Base-by-base conservation (phyloP, 2,888 invertebrate genomes). In the Drosophila algonquin region DNA sequence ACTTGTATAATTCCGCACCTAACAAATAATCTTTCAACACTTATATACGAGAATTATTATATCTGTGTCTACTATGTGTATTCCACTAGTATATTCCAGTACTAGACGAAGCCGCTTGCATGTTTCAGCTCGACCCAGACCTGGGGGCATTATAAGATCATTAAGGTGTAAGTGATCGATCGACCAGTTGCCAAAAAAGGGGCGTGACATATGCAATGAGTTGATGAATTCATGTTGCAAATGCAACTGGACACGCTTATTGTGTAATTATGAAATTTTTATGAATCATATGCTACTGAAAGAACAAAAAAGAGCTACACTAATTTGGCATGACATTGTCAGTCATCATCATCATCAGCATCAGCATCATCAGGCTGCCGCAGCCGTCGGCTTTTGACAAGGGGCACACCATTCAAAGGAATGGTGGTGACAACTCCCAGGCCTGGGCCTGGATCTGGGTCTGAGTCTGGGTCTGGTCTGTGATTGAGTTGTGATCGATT, bases 401-500 rank as follows among this genome's bases (percentile, higher is more conserved):
- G 30, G 30, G 30, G 30, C 30, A 30, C 53, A 24, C 47, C 62
- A 50, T 12, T 14, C 4, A 18, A 40, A 35, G 52, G 53, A n/a
- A 40, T 45, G 52, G 53, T 75, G 82, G 52, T 75, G 79, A 80
- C 79, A 79, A 75, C 54, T 70, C 56, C 57, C 62, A 69, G 63
- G 65, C 21, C 58, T 35, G 35, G 35, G 14, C 2, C 35, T 40
- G 40, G 0, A 14, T 0, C 40, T 35, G 12, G 1, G 35, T 35
- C 35, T 35, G 35, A 0, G 12, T 40, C 40, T 14, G 40, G 14
- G 56, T 65, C 40, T 40, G 6, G 2, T 2, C 30, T 24, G 58
- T 81, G 85, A 90, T 90, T 90, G 89, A 90, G 89, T 82, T 89
- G 90, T 90, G 90, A 90, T 90, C 90, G 90, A 90, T 90, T 89